Evolutionary conservation across 2,888 invertebrate species (phyloP).

Genomic region (Leucozona laternaria): DNA sequence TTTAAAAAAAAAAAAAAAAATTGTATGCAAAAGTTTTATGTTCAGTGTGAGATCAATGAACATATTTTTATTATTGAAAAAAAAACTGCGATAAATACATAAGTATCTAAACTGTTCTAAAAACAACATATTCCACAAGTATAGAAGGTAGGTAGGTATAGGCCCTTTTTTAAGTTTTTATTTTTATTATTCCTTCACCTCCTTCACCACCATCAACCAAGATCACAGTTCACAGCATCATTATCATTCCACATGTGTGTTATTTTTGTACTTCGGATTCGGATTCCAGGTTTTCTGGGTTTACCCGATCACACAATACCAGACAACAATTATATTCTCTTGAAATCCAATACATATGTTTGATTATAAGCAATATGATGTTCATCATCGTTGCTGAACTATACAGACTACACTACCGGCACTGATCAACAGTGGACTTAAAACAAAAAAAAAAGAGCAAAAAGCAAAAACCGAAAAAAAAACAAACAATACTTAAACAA

Average conservation of each 20-base stretch:
- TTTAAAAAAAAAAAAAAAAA: too few relatives aligned
- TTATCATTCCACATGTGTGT: not conserved
- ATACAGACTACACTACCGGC: not conserved
- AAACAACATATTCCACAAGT: too few relatives aligned
- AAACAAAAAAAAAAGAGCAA: constrained; percentile 9
- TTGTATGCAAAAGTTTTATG: too few relatives aligned
- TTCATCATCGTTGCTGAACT: not conserved
- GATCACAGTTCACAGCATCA: constrained; percentile 6
- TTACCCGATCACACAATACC: constrained; percentile 25
- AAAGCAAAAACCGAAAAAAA: constrained; percentile 13
- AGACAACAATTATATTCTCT: constrained; percentile 2
- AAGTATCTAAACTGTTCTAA: too few relatives aligned
- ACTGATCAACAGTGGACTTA: not conserved
- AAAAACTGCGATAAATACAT: too few relatives aligned
- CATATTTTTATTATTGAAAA: too few relatives aligned
- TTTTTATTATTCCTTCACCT: not conserved
- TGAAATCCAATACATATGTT: constrained; percentile 9
- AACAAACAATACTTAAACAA: constrained; percentile 33
- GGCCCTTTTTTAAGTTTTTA: not conserved
- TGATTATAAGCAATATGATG: not conserved
- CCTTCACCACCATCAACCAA: too few relatives aligned
- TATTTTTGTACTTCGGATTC: constrained; percentile 26
- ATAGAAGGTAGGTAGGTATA: too few relatives aligned
- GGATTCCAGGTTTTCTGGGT: constrained; percentile 15
- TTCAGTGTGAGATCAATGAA: too few relatives aligned